Base-by-base conservation (phyloP, 2,113 vertebrate genomes). In the Catharus bicknelli region DNA sequence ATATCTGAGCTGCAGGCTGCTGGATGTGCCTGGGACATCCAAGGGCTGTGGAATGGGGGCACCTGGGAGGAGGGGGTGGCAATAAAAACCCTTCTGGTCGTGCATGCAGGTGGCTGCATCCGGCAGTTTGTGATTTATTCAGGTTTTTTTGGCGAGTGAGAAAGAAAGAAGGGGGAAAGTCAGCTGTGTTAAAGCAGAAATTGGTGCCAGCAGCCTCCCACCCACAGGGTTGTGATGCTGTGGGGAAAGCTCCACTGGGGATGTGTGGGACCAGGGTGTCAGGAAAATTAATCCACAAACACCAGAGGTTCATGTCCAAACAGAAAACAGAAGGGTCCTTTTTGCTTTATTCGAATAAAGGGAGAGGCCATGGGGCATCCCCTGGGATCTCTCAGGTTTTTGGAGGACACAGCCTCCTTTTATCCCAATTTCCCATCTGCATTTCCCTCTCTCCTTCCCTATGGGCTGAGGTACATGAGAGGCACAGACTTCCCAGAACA, bases 221-320 rank as follows among this genome's bases (percentile, higher is more conserved):
- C 47, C 30, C 2, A 1, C 1, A 1, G 51, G 4, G 4, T 5
- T 59, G 25, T 45, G 74, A 70, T 58, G 50, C n/a, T 16, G 30
- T 6, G 30, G 21, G n/a, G 17, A 48, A 84, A 38, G 5, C 40
- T 50, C 11, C 23, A 1, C 9, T 0, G 0, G 43, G 16, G 26
- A 47, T 9, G 15, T 6, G 53, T 48, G 42, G 55, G 51, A 74
- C 16, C 38, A n/a, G 7, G 14, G 38, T 40, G 38, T 40, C 38
- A 40, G 38, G 38, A 40, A 40, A 40, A 40, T 40, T 40, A 40
- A 40, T 12, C 38, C 38, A 40, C 38, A 40, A 40, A 40, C 38
- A 40, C 38, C 38, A 40, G 38, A 12, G 38, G 38, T 40, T 40
- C 34, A 36, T 40, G 10, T 40, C 38, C 38, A 40, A 40, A 40